Evolutionary conservation across 2,113 vertebrate species (phyloP), one percentile per base, ranked within the genome.

Genomic region (Neotoma lepida): DNA sequence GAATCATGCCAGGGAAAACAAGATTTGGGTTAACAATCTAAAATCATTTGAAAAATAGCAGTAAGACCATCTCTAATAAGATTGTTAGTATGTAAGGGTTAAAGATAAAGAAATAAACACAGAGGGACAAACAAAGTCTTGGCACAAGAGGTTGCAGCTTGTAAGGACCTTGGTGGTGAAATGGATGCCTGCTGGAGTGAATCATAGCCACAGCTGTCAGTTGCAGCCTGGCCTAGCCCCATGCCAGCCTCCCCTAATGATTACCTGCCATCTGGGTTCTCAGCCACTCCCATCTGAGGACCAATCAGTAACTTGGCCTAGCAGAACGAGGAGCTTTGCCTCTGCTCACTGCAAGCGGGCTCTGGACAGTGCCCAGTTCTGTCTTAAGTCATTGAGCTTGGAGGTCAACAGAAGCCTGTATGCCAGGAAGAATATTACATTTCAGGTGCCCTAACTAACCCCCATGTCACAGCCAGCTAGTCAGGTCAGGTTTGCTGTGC

Each of bases 241-340:
- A 49, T 10, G 24, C 22, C 41, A 44, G 22, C 46, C 61, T 82
- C 86, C 30, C 46, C 20, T 81, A 90, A 78, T 58, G 66, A 92
- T 82, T 82, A 95, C 94, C 93, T 94, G 90, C 82, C 91, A 93
- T 90, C 93, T 97, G 95, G 89, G 71, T 89, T 64, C 68, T 94
- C 86, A 68, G 49, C 94, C 87, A 92, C 87, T 92, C 95, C 93
- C 95, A 89, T 63, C 51, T 30, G 66, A 88, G n/a, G 93, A 92
- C 91, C 93, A 73, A 39, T 73, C 68, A 92, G 86, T 94, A 89
- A 95, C 70, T 81, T 88, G 61, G 70, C 56, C 68, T 13, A 33
- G 89, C 95, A 95, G 89, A 95, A 92, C 85, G 95, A 94, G 86
- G 92, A 95, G 68, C 71, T 86, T 54, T 74, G 64, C 46, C 73